Percentiles rank a stretch among this genome's conserved stretches.
Conservation (phyloP, 2,888 invertebrate genomes). For the Sminthurides aquaticus region DNA sequence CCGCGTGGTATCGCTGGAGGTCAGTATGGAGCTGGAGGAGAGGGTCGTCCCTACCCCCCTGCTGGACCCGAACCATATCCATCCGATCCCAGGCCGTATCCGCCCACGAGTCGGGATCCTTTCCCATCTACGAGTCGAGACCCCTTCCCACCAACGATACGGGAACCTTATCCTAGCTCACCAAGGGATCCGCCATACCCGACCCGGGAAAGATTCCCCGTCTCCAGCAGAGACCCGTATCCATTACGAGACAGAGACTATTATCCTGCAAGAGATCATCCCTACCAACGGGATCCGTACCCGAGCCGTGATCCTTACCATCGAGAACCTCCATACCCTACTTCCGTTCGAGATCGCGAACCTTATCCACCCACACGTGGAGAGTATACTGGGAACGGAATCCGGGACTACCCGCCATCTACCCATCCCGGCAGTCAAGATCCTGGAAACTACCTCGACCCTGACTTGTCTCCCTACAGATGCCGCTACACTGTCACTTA, state of each 20-base stretch:
- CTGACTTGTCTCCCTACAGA: conserved; percentile 43
- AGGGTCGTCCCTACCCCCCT: conserved; percentile 35
- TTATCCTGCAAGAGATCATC: conserved; percentile 40
- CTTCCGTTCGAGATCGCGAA: conserved; percentile 19
- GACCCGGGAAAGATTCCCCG: conserved; percentile 35
- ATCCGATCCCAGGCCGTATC: conserved; percentile 34
- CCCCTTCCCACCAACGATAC: conserved; percentile 39
- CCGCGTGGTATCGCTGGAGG: conserved; percentile 34
- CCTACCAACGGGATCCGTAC: conserved; percentile 34
- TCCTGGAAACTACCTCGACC: conserved; percentile 40
- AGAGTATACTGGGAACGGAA: conserved; percentile 11
- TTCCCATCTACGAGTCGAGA: conserved; percentile 36
- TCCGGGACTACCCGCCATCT: conserved; percentile 31
- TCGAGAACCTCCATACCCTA: conserved; percentile 32
- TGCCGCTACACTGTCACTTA: conserved; percentile 46
- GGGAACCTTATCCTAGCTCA: conserved; percentile 37
- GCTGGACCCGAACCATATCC: conserved; percentile 37
- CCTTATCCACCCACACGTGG: conserved; percentile 31
- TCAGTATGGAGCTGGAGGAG: conserved; percentile 27
- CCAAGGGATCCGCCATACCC: conserved; percentile 32
- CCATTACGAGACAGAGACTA: conserved; percentile 36
- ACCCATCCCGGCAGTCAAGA: conserved; percentile 33
- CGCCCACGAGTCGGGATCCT: conserved; percentile 36
- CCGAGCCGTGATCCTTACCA: conserved; percentile 38
- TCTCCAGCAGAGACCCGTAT: conserved; percentile 33